Conservation (phyloP, 2,888 invertebrate species). For the Chrysolina oricalcia region DNA sequence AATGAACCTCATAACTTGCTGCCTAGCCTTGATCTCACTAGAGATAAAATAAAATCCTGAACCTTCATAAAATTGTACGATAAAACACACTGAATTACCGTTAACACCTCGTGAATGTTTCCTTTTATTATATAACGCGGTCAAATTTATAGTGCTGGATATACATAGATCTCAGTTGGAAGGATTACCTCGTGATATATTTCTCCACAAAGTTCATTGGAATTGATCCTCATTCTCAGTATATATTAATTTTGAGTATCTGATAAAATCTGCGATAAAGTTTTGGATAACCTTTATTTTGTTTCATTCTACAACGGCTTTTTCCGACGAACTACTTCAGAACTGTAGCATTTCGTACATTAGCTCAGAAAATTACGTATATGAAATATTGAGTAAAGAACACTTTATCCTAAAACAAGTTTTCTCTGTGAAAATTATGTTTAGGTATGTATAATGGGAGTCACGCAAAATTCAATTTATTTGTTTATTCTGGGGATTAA, state of each 20-base stretch:
- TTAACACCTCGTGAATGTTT: neutral
- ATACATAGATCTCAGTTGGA: slow-evolving; percentile 40
- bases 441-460: neutral
- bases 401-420: too few species aligned
- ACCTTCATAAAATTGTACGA: neutral
- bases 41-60: neutral
- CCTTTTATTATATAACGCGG: neutral
- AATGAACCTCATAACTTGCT: neutral
- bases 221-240: neutral
- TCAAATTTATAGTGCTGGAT: slow-evolving; percentile 18
- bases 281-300: too few species aligned
- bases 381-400: too few species aligned
- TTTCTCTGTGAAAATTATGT: neutral
- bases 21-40: neutral
- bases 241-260: neutral
- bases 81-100: neutral
- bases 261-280: too few species aligned
- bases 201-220: neutral
- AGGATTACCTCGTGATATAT: slow-evolving; percentile 40
- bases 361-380: too few species aligned
- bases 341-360: too few species aligned
- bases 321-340: too few species aligned
- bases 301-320: too few species aligned
- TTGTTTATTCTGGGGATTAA: neutral
- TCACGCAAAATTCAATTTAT: neutral